phyloP scores from a whole-genome alignment of 2,113 vertebrate species.

The Reinhardtius hippoglossoides region DNA sequence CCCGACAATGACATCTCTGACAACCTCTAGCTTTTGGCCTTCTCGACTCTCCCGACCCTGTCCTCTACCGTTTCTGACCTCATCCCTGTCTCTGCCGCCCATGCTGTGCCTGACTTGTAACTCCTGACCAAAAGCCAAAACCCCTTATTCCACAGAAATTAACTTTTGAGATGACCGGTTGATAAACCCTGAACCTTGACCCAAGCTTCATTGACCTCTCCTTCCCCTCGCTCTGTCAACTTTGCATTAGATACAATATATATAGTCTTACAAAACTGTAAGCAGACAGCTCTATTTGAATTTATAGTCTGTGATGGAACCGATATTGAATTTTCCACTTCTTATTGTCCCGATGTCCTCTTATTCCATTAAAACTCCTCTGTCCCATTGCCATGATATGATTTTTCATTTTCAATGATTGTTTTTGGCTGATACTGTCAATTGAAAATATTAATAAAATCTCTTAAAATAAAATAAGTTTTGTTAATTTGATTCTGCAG shows the following conservation, averaged over 20 bases:
- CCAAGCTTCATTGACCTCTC: conserved; percentile 25
- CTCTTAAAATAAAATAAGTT: conserved; percentile 5
- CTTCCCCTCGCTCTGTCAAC: conserved; percentile 46
- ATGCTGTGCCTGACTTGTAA: conserved; percentile 61
- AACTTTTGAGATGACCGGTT: background rate
- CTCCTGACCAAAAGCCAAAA: conserved; percentile 46
- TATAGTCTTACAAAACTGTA: conserved; percentile 16
- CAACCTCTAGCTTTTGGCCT: conserved; percentile 16
- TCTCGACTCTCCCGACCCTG: background rate
- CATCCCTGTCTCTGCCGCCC: conserved; percentile 15
- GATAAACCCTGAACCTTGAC: conserved; percentile 19
- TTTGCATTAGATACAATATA: conserved; percentile 54
- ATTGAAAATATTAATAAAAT: conserved; percentile 77
- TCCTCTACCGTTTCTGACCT: conserved; percentile 22
- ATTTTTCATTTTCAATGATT: conserved; percentile 68
- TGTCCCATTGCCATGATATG: conserved; percentile 50
- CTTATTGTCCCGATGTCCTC: conserved; percentile 44
- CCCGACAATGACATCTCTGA: conserved; percentile 21
- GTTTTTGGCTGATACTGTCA: conserved; percentile 81
- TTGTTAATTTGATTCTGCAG: conserved; percentile 21
- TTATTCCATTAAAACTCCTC: conserved; percentile 41
- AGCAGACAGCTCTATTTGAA: conserved; percentile 58
- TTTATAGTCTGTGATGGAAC: conserved; percentile 56
- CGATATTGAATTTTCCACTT: conserved; percentile 52
- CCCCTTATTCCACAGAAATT: conserved; percentile 34